Conservation (phyloP, 2,888 invertebrate species). For the Phania funesta region DNA sequence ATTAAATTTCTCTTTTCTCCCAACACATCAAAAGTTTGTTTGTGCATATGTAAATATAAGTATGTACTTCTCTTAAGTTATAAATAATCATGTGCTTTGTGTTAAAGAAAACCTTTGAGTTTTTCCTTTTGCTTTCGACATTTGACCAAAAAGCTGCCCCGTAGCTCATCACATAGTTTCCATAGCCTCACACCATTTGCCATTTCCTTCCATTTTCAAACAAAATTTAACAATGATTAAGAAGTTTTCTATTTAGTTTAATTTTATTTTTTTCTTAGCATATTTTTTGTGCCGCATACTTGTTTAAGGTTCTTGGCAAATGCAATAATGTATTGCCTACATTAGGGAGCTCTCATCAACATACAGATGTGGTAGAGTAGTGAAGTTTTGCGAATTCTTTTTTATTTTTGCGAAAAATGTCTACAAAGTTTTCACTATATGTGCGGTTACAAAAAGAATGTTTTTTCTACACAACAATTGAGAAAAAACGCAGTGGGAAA, state of each 20-base stretch:
- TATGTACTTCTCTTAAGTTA: too few species aligned
- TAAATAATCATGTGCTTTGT: too few species aligned
- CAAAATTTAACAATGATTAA: constrained; percentile 43
- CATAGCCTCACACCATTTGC: neutral
- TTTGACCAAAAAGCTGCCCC: neutral
- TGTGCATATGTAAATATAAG: too few species aligned
- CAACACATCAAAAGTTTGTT: too few species aligned
- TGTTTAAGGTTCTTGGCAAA: constrained; percentile 21
- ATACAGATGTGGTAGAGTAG: constrained; percentile 14
- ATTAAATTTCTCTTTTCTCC: too few species aligned
- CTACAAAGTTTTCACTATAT: constrained; percentile 61
- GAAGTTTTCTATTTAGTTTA: constrained; percentile 36
- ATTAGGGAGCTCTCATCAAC: constrained; percentile 49
- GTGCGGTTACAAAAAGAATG: constrained; percentile 24
- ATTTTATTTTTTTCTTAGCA: neutral
- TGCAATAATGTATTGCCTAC: constrained; percentile 50
- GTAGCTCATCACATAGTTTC: constrained; percentile 8
- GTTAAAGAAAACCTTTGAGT: neutral
- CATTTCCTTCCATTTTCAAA: neutral
- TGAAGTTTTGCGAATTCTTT: neutral
- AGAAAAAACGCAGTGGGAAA: neutral
- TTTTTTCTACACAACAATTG: neutral
- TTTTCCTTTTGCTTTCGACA: neutral
- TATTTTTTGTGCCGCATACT: constrained; percentile 24
- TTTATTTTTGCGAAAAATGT: constrained; percentile 35